phyloP scores from a whole-genome alignment of 2,888 invertebrate species.

The Ophion ellenae region DNA sequence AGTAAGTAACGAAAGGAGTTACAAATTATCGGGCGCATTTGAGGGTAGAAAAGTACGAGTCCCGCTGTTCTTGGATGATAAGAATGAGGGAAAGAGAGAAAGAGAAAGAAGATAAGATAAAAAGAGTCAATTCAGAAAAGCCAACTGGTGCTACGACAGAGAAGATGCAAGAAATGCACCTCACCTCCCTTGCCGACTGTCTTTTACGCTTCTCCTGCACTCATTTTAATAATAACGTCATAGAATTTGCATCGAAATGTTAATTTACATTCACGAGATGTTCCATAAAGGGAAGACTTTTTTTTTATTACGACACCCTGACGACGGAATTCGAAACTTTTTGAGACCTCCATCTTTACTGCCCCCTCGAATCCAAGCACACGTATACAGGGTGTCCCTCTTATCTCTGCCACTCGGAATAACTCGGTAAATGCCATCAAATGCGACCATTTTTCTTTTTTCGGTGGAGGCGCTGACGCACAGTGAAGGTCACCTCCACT shows the following conservation, averaged over 20 bases:
- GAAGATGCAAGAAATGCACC: constrained; percentile 24
- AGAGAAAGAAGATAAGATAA: neutral
- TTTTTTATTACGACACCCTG: constrained; percentile 45
- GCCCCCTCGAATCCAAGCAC: neutral
- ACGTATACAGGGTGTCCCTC: neutral
- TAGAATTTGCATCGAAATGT: constrained; percentile 63
- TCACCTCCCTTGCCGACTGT: constrained; percentile 7
- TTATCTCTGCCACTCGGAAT: no score
- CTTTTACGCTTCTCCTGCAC: constrained; percentile 36
- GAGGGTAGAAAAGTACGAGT: constrained; percentile 10
- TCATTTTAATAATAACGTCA: constrained; percentile 65
- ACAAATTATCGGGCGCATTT: constrained; percentile 25
- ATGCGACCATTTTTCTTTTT: no score
- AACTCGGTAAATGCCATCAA: no score
- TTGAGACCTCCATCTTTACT: constrained; percentile 41
- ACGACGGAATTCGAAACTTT: constrained; percentile 58
- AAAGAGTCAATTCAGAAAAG: constrained; percentile 9
- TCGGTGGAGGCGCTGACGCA: no score
- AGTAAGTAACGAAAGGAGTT: constrained; percentile 19
- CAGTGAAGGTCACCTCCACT: no score
- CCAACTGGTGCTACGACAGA: constrained; percentile 6
- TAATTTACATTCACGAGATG: constrained; percentile 65
- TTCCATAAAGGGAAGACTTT: constrained; percentile 42
- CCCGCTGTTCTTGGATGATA: constrained; percentile 13
- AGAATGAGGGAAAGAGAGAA: constrained; percentile 1